phyloP scores from a whole-genome alignment of 1,140 invertebrate species.

The Pachypeltis micranthus region DNA sequence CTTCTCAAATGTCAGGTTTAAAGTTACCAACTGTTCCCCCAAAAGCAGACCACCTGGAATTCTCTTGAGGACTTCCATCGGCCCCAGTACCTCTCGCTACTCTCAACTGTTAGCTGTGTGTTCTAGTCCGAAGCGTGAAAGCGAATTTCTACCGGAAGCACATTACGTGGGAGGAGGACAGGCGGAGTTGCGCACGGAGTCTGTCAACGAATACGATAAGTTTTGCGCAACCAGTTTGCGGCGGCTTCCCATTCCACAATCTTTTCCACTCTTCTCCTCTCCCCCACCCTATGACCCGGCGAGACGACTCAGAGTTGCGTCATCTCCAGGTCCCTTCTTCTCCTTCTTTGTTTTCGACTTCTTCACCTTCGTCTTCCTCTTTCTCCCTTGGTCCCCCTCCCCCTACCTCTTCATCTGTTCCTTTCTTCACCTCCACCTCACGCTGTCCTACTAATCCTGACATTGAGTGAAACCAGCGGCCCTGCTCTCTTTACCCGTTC shows the following conservation, averaged over 20 bases:
- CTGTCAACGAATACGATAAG: neutral
- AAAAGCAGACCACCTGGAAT: too few species aligned
- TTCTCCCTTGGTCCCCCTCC: neutral
- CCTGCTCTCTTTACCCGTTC: too few species aligned
- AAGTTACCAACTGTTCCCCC: too few species aligned
- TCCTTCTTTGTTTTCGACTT: too few species aligned
- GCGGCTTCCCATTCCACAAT: neutral
- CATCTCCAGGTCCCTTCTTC: too few species aligned
- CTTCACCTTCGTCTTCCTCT: constrained; percentile 3
- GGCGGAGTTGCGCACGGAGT: neutral
- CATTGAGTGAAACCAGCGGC: neutral
- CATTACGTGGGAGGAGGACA: neutral
- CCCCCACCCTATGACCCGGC: too few species aligned
- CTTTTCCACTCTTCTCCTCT: neutral
- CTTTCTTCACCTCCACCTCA: neutral
- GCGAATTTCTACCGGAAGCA: neutral
- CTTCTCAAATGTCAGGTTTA: too few species aligned
- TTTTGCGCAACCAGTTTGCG: neutral
- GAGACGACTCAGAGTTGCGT: too few species aligned
- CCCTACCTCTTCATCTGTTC: neutral
- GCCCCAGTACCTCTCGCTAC: too few species aligned
- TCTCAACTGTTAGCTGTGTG: too few species aligned
- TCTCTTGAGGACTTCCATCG: too few species aligned
- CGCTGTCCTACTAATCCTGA: neutral
- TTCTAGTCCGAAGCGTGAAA: too few species aligned